Percentiles rank a stretch among this genome's conserved stretches.
These are phyloP conservation scores for Eolophus roseicapilla DNA, from an alignment of 2,113 vertebrate genomes.

Conservation along the genomic window DNA sequence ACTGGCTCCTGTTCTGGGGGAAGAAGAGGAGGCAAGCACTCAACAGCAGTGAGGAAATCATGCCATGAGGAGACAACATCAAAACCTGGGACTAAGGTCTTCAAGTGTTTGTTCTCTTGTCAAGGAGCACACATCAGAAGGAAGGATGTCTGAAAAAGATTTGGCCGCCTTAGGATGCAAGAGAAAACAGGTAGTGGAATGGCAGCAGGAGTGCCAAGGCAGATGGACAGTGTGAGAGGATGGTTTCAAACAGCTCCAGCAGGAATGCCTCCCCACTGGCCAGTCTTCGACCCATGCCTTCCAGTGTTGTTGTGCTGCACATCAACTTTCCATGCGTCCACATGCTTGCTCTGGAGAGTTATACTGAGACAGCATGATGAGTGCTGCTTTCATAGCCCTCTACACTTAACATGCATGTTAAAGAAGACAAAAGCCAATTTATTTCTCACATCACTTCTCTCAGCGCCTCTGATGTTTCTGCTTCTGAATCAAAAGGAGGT, in stretches of 20 bases:
- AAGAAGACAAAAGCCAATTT: constrained; percentile 45
- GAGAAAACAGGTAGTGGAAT: background rate
- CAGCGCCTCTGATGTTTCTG: background rate
- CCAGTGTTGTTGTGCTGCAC: background rate
- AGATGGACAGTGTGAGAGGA: background rate
- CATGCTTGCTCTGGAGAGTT: background rate
- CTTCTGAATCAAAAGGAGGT: constrained; percentile 46
- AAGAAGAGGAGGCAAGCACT: background rate
- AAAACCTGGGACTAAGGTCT: background rate
- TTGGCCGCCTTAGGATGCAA: background rate
- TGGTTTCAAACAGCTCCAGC: background rate
- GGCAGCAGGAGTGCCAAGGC: background rate
- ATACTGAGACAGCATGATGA: background rate
- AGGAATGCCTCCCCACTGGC: background rate
- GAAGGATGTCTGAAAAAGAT: background rate
- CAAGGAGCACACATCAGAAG: background rate
- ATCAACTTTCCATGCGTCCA: background rate
- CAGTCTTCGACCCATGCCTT: background rate
- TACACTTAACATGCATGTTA: background rate
- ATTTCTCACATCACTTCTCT: background rate
- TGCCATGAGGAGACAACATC: background rate
- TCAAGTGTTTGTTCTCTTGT: background rate
- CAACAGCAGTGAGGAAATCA: background rate
- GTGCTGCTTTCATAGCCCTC: background rate
- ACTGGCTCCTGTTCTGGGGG: background rate